These are phyloP conservation scores for Eumacrocentrus americanus DNA, from an alignment of 2,888 invertebrate species.

Conservation along the genomic window DNA sequence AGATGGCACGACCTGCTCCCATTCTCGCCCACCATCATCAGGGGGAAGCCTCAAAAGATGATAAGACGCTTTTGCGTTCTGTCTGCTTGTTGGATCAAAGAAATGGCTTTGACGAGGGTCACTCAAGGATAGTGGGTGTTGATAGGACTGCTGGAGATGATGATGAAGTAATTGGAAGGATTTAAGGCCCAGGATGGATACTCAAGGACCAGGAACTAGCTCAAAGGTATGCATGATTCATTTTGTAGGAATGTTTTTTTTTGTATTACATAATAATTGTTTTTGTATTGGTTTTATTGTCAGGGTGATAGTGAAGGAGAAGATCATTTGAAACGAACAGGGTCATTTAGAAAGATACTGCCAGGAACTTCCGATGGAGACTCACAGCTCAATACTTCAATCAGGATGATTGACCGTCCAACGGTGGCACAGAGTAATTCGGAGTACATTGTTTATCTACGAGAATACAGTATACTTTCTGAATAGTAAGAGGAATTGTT, in stretches of 20 bases:
- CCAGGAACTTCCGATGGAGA: conserved; percentile 63
- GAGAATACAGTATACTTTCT: conserved; percentile 88
- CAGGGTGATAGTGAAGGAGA: conserved; percentile 53
- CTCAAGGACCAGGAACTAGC: conserved; percentile 15
- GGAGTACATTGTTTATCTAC: conserved; percentile 77
- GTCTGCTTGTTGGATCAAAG: neutral
- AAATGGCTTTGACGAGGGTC: neutral
- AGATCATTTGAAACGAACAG: conserved; percentile 63
- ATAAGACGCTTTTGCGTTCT: neutral
- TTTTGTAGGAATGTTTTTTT: neutral
- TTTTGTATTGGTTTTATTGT: conserved; percentile 22
- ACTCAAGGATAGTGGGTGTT: neutral
- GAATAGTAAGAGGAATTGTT: conserved; percentile 78
- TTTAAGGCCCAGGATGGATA: conserved; percentile 1
- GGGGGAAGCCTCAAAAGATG: neutral
- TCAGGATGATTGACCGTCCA: conserved; percentile 65
- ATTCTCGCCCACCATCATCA: too few species aligned
- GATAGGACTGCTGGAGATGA: conserved; percentile 2
- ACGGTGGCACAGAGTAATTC: conserved; percentile 66
- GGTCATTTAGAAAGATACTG: conserved; percentile 66
- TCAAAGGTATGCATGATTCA: conserved; percentile 8
- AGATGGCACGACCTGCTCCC: too few species aligned
- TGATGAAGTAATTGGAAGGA: neutral
- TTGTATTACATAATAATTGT: neutral
- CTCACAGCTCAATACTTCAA: conserved; percentile 68